Percentiles rank a stretch among this genome's conserved stretches.
Conservation (phyloP, 2,113 vertebrate species). For the Rhea pennata region DNA sequence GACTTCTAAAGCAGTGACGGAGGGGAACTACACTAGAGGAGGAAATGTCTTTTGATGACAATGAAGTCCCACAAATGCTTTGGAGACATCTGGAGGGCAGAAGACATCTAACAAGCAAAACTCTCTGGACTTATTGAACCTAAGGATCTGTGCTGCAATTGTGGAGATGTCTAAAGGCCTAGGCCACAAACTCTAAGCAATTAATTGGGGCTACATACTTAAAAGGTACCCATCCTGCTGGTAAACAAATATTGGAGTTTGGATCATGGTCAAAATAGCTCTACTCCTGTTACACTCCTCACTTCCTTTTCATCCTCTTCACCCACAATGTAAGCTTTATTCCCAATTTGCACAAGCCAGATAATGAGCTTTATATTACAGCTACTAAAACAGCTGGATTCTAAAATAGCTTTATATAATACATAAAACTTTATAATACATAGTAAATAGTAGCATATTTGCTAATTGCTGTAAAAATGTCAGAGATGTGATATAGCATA, state of each 20-base stretch:
- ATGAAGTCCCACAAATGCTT: neutral
- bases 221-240: neutral
- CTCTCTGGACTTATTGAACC: neutral
- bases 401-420: constrained; percentile 2
- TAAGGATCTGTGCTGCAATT: neutral
- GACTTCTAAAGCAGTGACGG: neutral
- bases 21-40: neutral
- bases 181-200: neutral
- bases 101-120: neutral
- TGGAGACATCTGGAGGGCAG: neutral
- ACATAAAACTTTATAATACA: neutral
- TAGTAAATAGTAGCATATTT: constrained; percentile 8
- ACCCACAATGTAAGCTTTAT: constrained; percentile 20
- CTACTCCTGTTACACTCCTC: neutral
- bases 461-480: constrained; percentile 26
- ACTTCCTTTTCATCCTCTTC: neutral
- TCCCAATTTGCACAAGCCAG: neutral
- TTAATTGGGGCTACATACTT: neutral
- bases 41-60: neutral
- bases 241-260: neutral
- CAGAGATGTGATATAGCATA: neutral
- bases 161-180: neutral
- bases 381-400: neutral
- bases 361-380: constrained; percentile 12
- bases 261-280: neutral